Evolutionary conservation across 2,113 vertebrate species (phyloP).

Genomic region (Thryonomys swinderianus): DNA sequence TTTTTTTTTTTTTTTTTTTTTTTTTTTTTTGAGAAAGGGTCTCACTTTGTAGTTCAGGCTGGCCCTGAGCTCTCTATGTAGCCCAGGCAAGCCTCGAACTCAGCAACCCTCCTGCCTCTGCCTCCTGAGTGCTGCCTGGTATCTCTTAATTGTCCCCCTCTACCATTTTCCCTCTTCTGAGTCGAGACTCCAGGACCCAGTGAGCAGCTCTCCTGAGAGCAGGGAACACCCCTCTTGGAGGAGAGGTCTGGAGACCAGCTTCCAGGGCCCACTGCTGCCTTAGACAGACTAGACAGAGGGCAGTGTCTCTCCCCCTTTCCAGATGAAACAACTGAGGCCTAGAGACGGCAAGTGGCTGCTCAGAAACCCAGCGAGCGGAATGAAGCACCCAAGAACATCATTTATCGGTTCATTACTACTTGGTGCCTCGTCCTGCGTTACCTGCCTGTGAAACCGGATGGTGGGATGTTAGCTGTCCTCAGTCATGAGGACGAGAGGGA

Average conservation of each 20-base stretch:
- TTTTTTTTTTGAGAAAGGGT: too few species aligned
- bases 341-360: not conserved
- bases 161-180: not conserved
- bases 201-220: not conserved
- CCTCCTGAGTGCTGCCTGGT: too few species aligned
- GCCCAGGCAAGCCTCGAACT: too few species aligned
- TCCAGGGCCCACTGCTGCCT: fast-evolving
- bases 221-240: not conserved
- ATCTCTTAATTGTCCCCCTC: not conserved
- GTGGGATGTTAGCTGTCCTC: not conserved
- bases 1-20: too few species aligned
- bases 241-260: not conserved
- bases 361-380: too few species aligned
- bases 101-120: too few species aligned
- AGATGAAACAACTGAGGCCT: not conserved
- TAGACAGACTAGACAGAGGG: not conserved
- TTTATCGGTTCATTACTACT: not conserved
- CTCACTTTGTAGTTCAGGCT: too few species aligned
- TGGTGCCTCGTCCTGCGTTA: not conserved
- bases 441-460: not conserved
- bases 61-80: too few species aligned
- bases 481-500: too few species aligned
- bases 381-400: too few species aligned
- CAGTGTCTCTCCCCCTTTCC: not conserved
- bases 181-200: not conserved